Evolutionary conservation across 2,113 vertebrate species (phyloP), one percentile per base, ranked within the genome.

Genomic region (Menura novaehollandiae): DNA sequence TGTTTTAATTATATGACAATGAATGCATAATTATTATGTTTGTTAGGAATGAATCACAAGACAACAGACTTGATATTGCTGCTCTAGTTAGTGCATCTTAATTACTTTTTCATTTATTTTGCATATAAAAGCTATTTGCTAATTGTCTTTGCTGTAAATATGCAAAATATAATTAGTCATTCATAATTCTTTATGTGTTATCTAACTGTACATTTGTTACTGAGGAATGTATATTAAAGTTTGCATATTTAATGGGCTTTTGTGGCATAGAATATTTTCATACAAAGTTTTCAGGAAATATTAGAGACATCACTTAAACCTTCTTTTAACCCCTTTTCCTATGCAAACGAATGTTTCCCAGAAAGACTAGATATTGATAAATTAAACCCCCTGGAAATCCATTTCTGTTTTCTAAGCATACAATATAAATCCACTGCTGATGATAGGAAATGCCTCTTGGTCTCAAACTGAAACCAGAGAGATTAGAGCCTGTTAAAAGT

Each of bases 51-150:
- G 98, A 98, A 98, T 98, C 98, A 97, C 98, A 98, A 98, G 98
- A 98, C 98, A 98, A 98, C 98, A 98, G 98, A 98, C 98, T 98
- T 98, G 98, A 98, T 98, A 98, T 97, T 98, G 97, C 98, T 98
- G 98, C 98, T 98, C 97, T 98, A 96, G 98, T 98, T 98, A 98
- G 97, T 98, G 98, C 98, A 98, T 98, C 98, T 98, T 98, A 98
- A 98, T 98, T 98, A 98, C 98, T 98, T 98, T 98, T 98, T 98
- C 98, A 98, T 98, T 98, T 98, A 98, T 98, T 98, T 98, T 98
- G 98, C 98, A 98, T 98, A 98, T 98, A 98, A 98, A 98, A 98
- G 98, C 98, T 98, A 98, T 98, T 98, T 98, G 98, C 98, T 98
- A 98, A 98, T 98, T 98, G 98, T 98, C 98, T 98, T 98, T 98